phyloP scores from a whole-genome alignment of 2,888 invertebrate genomes.

The Drosophila mimica region DNA sequence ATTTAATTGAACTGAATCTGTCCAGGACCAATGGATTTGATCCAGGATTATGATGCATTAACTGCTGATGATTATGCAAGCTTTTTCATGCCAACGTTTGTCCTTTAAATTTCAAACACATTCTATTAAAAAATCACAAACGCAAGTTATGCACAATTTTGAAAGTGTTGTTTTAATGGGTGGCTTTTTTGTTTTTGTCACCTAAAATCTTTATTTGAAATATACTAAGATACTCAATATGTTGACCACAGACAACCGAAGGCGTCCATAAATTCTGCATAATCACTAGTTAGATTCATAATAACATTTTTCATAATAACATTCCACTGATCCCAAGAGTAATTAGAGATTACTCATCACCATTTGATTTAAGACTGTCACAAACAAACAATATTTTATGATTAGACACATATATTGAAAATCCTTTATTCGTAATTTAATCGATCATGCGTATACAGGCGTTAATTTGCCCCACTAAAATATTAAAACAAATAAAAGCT shows the following conservation, averaged over 20 bases:
- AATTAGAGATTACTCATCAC: neutral
- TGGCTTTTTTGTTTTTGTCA: neutral
- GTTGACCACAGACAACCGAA: neutral
- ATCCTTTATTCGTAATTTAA: neutral
- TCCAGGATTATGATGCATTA: neutral
- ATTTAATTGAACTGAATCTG: slow-evolving; percentile 14
- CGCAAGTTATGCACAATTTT: neutral
- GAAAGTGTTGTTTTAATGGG: neutral
- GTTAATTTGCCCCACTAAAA: slow-evolving; percentile 10
- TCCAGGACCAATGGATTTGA: slow-evolving; percentile 14
- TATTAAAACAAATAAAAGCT: slow-evolving; percentile 12
- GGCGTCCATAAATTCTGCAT: neutral
- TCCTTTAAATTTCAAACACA: neutral
- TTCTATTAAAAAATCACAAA: neutral
- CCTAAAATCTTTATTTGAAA: neutral
- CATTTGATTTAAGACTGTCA: neutral
- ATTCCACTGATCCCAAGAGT: neutral
- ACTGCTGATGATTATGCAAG: neutral
- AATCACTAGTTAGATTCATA: neutral
- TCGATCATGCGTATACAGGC: slow-evolving; percentile 5
- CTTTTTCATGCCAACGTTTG: neutral
- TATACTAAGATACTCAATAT: neutral
- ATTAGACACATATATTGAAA: neutral
- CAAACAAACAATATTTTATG: neutral
- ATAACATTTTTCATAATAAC: no score